Evolutionary conservation across 2,113 vertebrate species (phyloP).

Genomic region (Macrotus californicus): DNA sequence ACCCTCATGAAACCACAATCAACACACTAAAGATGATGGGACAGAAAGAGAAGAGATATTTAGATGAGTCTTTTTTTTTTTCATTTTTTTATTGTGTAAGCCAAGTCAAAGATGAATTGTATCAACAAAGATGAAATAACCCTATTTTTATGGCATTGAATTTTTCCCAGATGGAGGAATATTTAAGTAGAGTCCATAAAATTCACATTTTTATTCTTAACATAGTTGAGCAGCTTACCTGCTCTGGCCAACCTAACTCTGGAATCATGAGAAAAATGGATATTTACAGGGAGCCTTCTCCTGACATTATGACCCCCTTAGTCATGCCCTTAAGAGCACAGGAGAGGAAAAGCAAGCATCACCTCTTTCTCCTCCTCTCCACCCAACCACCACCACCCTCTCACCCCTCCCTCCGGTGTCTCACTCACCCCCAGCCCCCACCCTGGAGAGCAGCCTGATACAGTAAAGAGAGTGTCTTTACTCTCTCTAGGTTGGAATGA

Average conservation of each 20-base stretch:
- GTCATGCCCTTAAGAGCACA: neutral
- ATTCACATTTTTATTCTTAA: conserved; percentile 32
- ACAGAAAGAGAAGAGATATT: neutral
- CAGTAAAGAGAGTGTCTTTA: neutral
- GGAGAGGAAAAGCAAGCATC: neutral
- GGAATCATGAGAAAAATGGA: neutral
- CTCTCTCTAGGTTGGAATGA: neutral
- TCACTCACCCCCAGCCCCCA: rapidly evolving
- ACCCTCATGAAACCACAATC: neutral
- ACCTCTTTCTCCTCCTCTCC: neutral
- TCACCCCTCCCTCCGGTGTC: neutral
- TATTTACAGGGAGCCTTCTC: neutral
- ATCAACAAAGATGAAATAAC: neutral
- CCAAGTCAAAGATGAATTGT: neutral
- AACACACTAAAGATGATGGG: neutral
- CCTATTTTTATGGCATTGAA: neutral
- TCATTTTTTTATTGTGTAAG: neutral
- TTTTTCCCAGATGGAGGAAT: neutral
- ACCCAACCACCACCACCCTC: neutral
- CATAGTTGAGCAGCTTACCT: neutral
- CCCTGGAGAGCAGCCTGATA: neutral
- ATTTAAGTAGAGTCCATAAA: conserved; percentile 31
- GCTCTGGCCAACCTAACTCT: neutral
- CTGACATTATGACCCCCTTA: neutral
- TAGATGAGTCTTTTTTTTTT: neutral